A percentile compares a stretch with the other conserved stretches of the same genome.
Conservation (phyloP, 2,888 invertebrate genomes). For the Timandra comae region DNA sequence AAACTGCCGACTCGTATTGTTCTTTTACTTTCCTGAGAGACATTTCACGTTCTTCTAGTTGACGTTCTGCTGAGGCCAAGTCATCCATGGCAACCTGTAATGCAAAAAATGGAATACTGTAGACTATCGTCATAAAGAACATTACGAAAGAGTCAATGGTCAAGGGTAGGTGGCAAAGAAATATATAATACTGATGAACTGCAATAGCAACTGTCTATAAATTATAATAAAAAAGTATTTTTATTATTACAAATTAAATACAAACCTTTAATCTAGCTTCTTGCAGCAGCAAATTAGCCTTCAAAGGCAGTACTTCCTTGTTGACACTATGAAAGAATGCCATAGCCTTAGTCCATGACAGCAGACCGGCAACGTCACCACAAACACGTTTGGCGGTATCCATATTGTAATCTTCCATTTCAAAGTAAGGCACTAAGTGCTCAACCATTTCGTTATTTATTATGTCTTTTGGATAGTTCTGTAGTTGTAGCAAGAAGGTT, state of each 20-base stretch:
- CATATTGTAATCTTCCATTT: slow-evolving; percentile 98
- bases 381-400: slow-evolving; percentile 97
- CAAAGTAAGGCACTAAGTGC: slow-evolving; percentile 91
- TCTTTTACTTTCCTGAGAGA: slow-evolving; percentile 93
- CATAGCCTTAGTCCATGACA: slow-evolving; percentile 98
- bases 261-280: slow-evolving; percentile 87
- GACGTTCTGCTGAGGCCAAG: slow-evolving; percentile 89
- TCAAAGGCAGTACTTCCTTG: slow-evolving; percentile 95
- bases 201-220: no score
- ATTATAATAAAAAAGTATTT: background rate
- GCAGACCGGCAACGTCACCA: slow-evolving; percentile 95
- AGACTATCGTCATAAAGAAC: background rate
- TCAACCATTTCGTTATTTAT: slow-evolving; percentile 99
- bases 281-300: slow-evolving; percentile 93
- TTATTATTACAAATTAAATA: background rate
- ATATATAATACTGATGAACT: no score
- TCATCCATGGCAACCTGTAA: slow-evolving; percentile 90
- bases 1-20: slow-evolving; percentile 94
- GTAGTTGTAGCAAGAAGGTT: slow-evolving; percentile 92
- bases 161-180: no score
- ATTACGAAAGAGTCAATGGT: no score
- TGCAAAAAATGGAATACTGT: background rate
- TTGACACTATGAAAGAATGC: slow-evolving; percentile 96
- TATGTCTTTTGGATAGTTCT: slow-evolving; percentile 96
- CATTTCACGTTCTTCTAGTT: slow-evolving; percentile 92